Conservation (phyloP, 2,888 invertebrate species). For the Malacosoma neustria region DNA sequence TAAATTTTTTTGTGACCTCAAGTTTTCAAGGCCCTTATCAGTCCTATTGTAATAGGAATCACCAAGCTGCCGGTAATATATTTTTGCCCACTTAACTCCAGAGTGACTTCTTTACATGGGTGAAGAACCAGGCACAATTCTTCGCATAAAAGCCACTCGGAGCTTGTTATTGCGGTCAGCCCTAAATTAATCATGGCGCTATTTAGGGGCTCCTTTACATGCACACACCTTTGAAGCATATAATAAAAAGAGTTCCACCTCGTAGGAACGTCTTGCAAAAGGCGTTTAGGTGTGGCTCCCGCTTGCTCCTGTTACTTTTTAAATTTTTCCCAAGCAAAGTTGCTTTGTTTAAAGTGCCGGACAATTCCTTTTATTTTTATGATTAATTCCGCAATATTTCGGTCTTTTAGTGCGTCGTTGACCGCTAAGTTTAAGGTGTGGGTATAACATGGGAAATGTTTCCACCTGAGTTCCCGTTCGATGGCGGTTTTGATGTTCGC, state of each 20-base stretch:
- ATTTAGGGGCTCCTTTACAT: slow-evolving; percentile 4
- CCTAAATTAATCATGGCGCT: slow-evolving; percentile 5
- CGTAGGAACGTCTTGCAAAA: slow-evolving; percentile 10
- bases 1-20: too few species aligned
- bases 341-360: slow-evolving; percentile 1
- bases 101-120: slow-evolving; percentile 10
- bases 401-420: neutral
- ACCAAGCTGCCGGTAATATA: slow-evolving; percentile 9
- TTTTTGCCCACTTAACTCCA: slow-evolving; percentile 12
- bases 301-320: slow-evolving; percentile 2
- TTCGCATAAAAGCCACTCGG: slow-evolving; percentile 3
- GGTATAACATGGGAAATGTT: slow-evolving; percentile 14
- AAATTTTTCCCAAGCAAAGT: slow-evolving; percentile 1
- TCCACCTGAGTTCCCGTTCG: slow-evolving; percentile 5
- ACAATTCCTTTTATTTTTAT: slow-evolving; percentile 2
- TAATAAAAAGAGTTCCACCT: slow-evolving; percentile 11
- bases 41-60: slow-evolving; percentile 6
- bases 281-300: neutral
- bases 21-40: slow-evolving; percentile 3
- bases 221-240: slow-evolving; percentile 8
- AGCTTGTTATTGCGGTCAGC: slow-evolving; percentile 2
- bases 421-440: slow-evolving; percentile 9
- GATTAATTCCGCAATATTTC: neutral
- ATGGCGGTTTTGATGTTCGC: neutral
- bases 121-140: slow-evolving; percentile 1